Evolutionary conservation across 1,140 invertebrate genomes (phyloP).

Genomic region (Metaphire vulgaris): DNA sequence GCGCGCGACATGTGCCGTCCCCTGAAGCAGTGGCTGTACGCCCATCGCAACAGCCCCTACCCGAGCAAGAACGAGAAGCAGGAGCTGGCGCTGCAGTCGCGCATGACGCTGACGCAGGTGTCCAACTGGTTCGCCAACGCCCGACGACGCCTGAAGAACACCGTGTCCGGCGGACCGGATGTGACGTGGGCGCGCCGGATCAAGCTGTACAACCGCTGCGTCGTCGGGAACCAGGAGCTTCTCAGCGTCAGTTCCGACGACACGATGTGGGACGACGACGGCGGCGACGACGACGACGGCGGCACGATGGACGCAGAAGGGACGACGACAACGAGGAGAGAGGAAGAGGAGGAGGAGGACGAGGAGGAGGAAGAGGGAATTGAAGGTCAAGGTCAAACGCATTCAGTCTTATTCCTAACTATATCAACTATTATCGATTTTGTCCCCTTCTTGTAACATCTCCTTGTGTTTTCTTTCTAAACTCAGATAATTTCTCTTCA

Average conservation of each 20-base stretch:
- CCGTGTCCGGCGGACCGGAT: constrained; percentile 13
- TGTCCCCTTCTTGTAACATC: no score
- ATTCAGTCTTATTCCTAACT: no score
- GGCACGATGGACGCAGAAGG: not conserved
- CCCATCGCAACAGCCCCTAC: constrained; percentile 48
- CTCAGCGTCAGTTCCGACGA: constrained; percentile 47
- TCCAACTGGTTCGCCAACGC: constrained; percentile 46
- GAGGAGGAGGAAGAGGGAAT: no score
- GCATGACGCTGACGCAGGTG: constrained; percentile 49
- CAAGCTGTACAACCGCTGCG: constrained; percentile 46
- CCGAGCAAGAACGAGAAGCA: constrained; percentile 48
- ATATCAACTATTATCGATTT: no score
- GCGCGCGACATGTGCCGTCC: constrained; percentile 43
- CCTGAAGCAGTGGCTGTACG: constrained; percentile 49
- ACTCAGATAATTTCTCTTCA: no score
- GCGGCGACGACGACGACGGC: constrained; percentile 30
- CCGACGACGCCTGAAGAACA: constrained; percentile 28
- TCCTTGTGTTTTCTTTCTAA: no score
- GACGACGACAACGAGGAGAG: no score
- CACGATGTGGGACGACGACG: constrained; percentile 38
- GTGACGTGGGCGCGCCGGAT: constrained; percentile 42
- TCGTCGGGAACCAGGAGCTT: constrained; percentile 49
- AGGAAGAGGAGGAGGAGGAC: no score
- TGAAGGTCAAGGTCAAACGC: no score
- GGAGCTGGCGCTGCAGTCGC: constrained; percentile 39